phyloP scores from a whole-genome alignment of 2,797 vertebrate species.

The Bufotes viridis region DNA sequence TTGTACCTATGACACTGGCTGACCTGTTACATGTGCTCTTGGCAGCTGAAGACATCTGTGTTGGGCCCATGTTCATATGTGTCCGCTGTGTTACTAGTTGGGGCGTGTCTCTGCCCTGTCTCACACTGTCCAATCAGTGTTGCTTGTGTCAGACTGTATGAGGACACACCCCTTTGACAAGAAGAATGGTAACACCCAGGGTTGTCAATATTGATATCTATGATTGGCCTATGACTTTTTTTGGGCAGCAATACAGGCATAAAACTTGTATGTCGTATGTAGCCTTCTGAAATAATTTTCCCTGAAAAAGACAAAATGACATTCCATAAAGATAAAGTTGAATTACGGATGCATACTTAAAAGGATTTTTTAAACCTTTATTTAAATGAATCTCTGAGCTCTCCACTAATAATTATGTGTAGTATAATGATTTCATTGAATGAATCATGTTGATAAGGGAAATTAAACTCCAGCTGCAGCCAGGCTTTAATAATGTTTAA shows the following conservation, averaged over 20 bases:
- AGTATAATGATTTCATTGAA: slow-evolving; percentile 17
- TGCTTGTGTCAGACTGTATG: too few species aligned
- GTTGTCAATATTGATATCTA: too few species aligned
- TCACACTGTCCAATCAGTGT: too few species aligned
- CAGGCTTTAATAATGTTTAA: slow-evolving; percentile 6
- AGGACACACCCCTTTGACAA: too few species aligned
- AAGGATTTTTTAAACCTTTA: neutral
- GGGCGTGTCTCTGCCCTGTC: too few species aligned
- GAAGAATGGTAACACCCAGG: too few species aligned
- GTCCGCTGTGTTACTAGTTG: too few species aligned
- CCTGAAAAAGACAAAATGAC: neutral
- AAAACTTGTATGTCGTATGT: neutral
- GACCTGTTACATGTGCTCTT: too few species aligned
- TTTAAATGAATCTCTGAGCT: neutral
- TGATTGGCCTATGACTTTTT: neutral
- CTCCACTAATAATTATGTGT: slow-evolving; percentile 5
- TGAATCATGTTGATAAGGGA: slow-evolving; percentile 14
- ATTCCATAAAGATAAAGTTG: neutral
- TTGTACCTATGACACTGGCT: too few species aligned
- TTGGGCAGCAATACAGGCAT: neutral
- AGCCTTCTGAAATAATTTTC: neutral
- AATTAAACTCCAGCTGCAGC: neutral
- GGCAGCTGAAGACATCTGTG: too few species aligned
- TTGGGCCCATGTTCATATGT: too few species aligned
- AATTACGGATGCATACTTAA: neutral